phyloP scores from a whole-genome alignment of 2,797 vertebrate genomes.

The Hypotaenidia philippensis region DNA sequence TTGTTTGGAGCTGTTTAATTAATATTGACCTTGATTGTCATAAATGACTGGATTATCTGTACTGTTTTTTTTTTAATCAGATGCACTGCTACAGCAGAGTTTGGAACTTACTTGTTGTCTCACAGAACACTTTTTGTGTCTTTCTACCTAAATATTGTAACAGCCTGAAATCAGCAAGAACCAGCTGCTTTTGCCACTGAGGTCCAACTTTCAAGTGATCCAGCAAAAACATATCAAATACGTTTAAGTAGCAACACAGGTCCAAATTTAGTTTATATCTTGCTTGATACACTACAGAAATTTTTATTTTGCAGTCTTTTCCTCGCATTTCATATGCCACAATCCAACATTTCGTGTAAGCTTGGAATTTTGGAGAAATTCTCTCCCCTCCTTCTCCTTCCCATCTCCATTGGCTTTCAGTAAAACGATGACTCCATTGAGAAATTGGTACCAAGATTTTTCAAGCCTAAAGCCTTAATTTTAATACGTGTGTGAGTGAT shows the following conservation, averaged over 20 bases:
- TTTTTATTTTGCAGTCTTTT: background rate
- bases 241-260: background rate
- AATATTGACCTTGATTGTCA: background rate
- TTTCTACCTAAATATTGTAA: background rate
- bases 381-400: background rate
- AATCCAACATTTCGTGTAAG: background rate
- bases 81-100: background rate
- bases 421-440: background rate
- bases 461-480: background rate
- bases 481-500: background rate
- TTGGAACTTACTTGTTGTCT: background rate
- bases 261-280: background rate
- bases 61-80: background rate
- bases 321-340: background rate
- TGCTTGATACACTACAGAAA: background rate
- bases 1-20: slow-evolving; percentile 6
- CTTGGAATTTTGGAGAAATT: background rate
- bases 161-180: background rate
- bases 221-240: background rate
- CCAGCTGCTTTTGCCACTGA: background rate
- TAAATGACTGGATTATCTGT: background rate
- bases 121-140: background rate
- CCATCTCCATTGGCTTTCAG: background rate
- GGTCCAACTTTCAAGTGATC: background rate
- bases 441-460: background rate